Base-by-base conservation (phyloP, 1,140 invertebrate species). In the Drosophila takahashii region DNA sequence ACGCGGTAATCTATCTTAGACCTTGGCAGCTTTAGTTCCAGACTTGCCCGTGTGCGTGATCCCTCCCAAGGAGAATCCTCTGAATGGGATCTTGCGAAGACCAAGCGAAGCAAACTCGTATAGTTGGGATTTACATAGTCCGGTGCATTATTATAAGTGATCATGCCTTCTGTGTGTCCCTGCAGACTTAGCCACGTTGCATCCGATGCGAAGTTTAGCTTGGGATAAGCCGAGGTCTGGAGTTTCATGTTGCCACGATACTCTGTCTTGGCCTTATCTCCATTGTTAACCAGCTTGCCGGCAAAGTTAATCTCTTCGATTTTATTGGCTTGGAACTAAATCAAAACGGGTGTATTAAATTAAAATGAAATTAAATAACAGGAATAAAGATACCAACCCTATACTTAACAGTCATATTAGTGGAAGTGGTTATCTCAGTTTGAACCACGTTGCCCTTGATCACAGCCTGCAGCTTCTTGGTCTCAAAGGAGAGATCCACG, bases 201-300 rank as follows among this genome's bases (percentile, higher is more conserved):
- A 8, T 94, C 94, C n/a, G 95, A 92, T 29, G 95, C 94, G 52
- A 96, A 95, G 85, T 97, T 96, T 7, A 96, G 94, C 51, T 95
- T 94, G 0, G 96, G 95, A 93, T 97, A 97, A 0, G 96, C 95
- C 0, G 95, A 95, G 9, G 95, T 96, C 18, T 95, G 93, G 41
- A 97, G 91, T 36, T 95, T 94, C 44, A 96, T 81, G 61, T 95
- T 94, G 0, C 94, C 95, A 41, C 94, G 93, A 13, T 95, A 93
- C 56, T 96, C 93, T 0, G 94, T 94, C 79, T 94, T 94, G 0
- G 93, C 93, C 10, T 92, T 92, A 32, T 93, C 66, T 0, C 95
- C 94, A 41, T 94, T 94, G 87, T 96, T 95, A 3, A 93, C 94
- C n/a, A 96, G 79, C 6, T 94, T 92, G 1, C 95, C 93, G 59